Conservation (phyloP, 2,113 vertebrate genomes). For the Epinephelus cyanopodus region DNA sequence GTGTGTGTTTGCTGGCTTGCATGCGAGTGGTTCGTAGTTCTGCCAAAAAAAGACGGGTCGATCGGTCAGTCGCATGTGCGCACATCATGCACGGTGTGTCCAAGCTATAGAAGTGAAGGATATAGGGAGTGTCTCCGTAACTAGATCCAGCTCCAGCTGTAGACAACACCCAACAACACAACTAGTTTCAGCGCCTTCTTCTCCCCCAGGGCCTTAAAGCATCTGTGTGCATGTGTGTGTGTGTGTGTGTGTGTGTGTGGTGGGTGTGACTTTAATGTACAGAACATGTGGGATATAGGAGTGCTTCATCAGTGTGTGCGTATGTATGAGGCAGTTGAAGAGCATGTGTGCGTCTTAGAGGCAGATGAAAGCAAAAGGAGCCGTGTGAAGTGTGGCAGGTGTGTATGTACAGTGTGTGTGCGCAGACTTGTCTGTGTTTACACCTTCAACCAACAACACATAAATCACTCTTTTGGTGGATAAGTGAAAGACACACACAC, state of each 20-base stretch:
- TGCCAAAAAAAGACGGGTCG: conserved; percentile 21
- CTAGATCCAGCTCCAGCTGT: conserved; percentile 75
- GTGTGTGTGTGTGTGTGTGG: background rate
- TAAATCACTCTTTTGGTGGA: conserved; percentile 58
- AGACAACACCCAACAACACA: conserved; percentile 75
- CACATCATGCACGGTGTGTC: conserved; percentile 41
- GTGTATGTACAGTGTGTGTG: conserved; percentile 40
- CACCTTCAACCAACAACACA: conserved; percentile 62
- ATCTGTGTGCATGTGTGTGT: conserved; percentile 36
- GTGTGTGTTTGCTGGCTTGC: conserved; percentile 30
- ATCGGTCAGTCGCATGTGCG: conserved; percentile 33
- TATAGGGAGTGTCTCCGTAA: conserved; percentile 77
- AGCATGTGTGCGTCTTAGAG: conserved; percentile 24
- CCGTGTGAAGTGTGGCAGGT: conserved; percentile 51
- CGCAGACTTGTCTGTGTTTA: conserved; percentile 67
- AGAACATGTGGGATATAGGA: conserved; percentile 58
- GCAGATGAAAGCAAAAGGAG: conserved; percentile 37
- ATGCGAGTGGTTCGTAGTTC: conserved; percentile 1
- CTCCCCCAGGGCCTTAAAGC: conserved; percentile 55
- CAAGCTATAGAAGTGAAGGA: conserved; percentile 45
- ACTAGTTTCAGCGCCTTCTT: conserved; percentile 66
- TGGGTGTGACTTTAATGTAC: conserved; percentile 51
- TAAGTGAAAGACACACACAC: conserved; percentile 25
- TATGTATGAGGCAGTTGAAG: conserved; percentile 5
- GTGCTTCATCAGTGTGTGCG: conserved; percentile 44